Evolutionary conservation across 2,888 invertebrate species (phyloP), one percentile per base, ranked within the genome.

Genomic region (Cactoblastis cactorum): DNA sequence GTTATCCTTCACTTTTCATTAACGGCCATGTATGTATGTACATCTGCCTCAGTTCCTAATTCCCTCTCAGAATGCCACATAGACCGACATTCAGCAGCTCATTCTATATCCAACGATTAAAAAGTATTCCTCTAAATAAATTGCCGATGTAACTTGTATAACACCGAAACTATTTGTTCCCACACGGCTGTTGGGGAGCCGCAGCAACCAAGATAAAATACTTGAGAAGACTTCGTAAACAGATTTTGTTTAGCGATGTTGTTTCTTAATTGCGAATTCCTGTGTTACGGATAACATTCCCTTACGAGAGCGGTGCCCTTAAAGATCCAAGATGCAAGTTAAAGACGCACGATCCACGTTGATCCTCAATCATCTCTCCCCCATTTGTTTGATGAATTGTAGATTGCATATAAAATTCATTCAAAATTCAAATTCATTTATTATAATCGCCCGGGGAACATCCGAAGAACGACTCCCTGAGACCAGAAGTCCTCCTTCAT

Each of bases 211-310:
- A 75, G 72, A 77, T 69, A 67, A 71, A 74, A 77, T 76, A 77
- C 76, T 78, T 76, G 47, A 58, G 57, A 57, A 41, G 65, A 73
- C 66, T 77, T 74, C 58, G 72, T 73, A 75, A 80, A 78, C 77
- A 73, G 75, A 82, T 80, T 81, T 80, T 73, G 67, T 77, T 79
- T 58, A 61, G 54, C 75, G 71, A 74, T 70, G 74, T 71, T 74
- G 75, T 77, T 76, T 80, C 79, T 79, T 83, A 83, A 84, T 84
- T 83, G 73, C 76, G 74, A 81, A 83, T 85, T 85, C 83, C 81
- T 53, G 58, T 64, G 70, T 70, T 69, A 68, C 71, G 68, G 72
- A 67, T 71, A 69, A 69, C 68, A 74, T 74, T 74, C 70, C 58
- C 60, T 51, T 63, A 57, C 54, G 56, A 41, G 51, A 24, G 28